phyloP scores from a whole-genome alignment of 2,888 invertebrate genomes.

The Euplagia quadripunctaria region DNA sequence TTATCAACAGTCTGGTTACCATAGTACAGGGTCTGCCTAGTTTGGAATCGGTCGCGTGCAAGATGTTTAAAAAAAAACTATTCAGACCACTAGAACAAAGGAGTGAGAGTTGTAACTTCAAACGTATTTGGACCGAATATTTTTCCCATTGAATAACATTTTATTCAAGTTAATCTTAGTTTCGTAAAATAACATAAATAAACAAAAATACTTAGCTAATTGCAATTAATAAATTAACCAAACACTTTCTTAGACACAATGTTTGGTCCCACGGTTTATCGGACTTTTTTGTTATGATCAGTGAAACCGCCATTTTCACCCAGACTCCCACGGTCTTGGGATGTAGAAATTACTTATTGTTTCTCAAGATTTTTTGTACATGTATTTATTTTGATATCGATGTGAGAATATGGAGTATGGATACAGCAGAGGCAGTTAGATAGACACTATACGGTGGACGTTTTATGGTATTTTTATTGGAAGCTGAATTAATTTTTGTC shows the following conservation, averaged over 20 bases:
- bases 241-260: constrained; percentile 73
- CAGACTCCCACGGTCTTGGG: constrained; percentile 68
- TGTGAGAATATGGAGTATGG: constrained; percentile 32
- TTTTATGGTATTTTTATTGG: too few species aligned
- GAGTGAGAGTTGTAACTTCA: not conserved
- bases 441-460: not conserved
- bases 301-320: constrained; percentile 78
- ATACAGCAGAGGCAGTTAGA: not conserved
- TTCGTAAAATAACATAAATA: constrained; percentile 1
- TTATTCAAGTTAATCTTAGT: not conserved
- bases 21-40: too few species aligned
- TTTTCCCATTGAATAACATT: not conserved
- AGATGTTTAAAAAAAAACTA: too few species aligned
- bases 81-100: not conserved
- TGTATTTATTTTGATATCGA: constrained; percentile 42
- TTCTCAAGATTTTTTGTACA: constrained; percentile 48
- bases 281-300: constrained; percentile 63
- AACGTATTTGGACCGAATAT: not conserved
- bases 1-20: too few species aligned
- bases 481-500: too few species aligned
- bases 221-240: constrained; percentile 28
- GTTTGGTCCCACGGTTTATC: constrained; percentile 70
- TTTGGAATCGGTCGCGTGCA: too few species aligned
- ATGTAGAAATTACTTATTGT: constrained; percentile 72
- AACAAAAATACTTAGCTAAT: constrained; percentile 8